Percentiles rank a stretch among this genome's conserved stretches.
Conservation (phyloP, 2,888 invertebrate genomes). For the Tenthredo notha region DNA sequence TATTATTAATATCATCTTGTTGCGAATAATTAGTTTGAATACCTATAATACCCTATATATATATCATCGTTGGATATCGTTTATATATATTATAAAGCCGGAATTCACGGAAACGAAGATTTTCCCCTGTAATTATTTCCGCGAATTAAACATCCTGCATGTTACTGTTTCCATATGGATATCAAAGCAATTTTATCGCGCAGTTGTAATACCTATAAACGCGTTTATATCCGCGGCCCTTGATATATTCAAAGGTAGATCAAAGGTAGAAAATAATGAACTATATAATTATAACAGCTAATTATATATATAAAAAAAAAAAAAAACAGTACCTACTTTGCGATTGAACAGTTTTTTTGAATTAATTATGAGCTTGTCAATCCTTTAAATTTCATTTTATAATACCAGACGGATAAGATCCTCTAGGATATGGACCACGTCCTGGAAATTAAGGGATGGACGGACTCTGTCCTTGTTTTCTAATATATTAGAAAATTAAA, state of each 20-base stretch:
- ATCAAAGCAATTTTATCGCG: background rate
- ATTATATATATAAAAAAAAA: too few relatives aligned
- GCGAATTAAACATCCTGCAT: background rate
- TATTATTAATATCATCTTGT: background rate
- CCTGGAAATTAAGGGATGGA: too few relatives aligned
- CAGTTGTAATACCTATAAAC: background rate
- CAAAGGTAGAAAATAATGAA: background rate
- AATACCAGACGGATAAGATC: too few relatives aligned
- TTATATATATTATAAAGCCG: too few relatives aligned
- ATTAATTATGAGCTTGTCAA: too few relatives aligned
- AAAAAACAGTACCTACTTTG: too few relatives aligned
- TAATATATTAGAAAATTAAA: too few relatives aligned
- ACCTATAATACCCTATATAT: background rate
- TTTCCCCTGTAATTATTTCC: background rate
- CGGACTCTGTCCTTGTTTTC: too few relatives aligned
- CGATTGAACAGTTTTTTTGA: too few relatives aligned
- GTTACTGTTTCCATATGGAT: background rate
- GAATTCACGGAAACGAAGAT: background rate
- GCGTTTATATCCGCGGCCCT: background rate
- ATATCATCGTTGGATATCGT: too few relatives aligned
- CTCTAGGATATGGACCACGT: too few relatives aligned
- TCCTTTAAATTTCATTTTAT: too few relatives aligned
- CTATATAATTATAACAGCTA: background rate
- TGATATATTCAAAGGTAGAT: constrained; percentile 11
- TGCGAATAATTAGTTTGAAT: background rate